Conservation (phyloP, 2,113 vertebrate genomes). For the Leucosticte australis region DNA sequence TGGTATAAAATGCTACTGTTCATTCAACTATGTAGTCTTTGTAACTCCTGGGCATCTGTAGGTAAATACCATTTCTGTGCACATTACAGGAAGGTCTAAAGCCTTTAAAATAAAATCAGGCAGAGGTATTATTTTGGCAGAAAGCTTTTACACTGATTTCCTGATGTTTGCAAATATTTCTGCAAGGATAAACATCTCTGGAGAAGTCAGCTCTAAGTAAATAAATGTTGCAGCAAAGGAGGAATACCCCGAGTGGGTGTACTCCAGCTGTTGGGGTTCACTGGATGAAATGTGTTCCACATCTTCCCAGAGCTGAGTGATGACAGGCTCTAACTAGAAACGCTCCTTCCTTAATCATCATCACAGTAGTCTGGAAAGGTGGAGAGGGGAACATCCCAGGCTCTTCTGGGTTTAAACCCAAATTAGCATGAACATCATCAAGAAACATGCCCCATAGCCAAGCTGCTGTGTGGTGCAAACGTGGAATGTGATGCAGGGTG, state of each 20-base stretch:
- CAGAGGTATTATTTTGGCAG: neutral
- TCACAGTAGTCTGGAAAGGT: neutral
- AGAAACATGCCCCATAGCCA: neutral
- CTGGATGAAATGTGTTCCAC: neutral
- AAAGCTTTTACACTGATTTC: neutral
- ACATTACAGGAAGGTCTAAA: neutral
- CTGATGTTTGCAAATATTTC: neutral
- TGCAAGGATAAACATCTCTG: neutral
- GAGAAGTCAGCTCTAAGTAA: neutral
- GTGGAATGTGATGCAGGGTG: neutral
- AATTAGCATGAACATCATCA: neutral
- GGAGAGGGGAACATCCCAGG: neutral
- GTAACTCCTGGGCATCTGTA: neutral
- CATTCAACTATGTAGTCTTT: accelerated
- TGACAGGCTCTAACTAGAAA: neutral
- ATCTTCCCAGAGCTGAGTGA: neutral
- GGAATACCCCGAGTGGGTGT: neutral
- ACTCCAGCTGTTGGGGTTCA: neutral
- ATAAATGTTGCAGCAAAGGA: neutral
- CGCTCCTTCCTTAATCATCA: neutral
- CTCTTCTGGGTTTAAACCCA: neutral
- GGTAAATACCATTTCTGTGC: neutral
- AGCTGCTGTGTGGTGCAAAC: neutral
- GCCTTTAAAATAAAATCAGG: neutral
- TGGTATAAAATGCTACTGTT: neutral